A percentile compares a stretch with the other conserved stretches of the same genome.
These are phyloP conservation scores for Pterostichus madidus DNA, from an alignment of 2,888 invertebrate species.

Conservation along the genomic window DNA sequence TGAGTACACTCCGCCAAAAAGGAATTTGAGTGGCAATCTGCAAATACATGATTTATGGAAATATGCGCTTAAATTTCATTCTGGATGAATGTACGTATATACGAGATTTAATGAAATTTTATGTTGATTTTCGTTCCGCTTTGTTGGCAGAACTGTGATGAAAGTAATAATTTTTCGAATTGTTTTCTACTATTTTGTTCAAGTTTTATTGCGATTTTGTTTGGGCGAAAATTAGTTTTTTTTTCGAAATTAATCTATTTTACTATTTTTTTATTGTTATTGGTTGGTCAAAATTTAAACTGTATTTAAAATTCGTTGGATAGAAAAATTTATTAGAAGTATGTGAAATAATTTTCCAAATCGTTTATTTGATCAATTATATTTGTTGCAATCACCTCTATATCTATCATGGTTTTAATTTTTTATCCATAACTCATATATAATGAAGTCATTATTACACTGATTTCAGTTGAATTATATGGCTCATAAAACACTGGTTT, in stretches of 20 bases:
- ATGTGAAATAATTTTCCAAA: background rate
- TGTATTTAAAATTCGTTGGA: background rate
- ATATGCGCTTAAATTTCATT: constrained; percentile 16
- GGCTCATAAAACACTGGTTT: too few species aligned
- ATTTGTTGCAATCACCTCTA: too few species aligned
- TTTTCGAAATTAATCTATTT: constrained; percentile 11
- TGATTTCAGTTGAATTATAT: too few species aligned
- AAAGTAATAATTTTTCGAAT: constrained; percentile 35
- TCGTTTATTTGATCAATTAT: background rate
- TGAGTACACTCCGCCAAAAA: constrained; percentile 5
- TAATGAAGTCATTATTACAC: too few species aligned
- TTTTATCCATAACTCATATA: too few species aligned
- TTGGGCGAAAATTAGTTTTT: constrained; percentile 27
- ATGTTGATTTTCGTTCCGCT: constrained; percentile 39
- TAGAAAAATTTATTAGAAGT: background rate
- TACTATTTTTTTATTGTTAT: constrained; percentile 16
- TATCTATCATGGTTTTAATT: too few species aligned
- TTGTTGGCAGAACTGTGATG: constrained; percentile 21
- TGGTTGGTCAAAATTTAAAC: background rate
- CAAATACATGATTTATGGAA: constrained; percentile 37
- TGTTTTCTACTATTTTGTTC: constrained; percentile 6
- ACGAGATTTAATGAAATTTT: constrained; percentile 40
- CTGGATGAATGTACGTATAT: constrained; percentile 25
- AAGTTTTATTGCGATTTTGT: constrained; percentile 12
- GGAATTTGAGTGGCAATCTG: constrained; percentile 18